Conservation (phyloP, 2,888 invertebrate species). For the Drosophila phalerata region DNA sequence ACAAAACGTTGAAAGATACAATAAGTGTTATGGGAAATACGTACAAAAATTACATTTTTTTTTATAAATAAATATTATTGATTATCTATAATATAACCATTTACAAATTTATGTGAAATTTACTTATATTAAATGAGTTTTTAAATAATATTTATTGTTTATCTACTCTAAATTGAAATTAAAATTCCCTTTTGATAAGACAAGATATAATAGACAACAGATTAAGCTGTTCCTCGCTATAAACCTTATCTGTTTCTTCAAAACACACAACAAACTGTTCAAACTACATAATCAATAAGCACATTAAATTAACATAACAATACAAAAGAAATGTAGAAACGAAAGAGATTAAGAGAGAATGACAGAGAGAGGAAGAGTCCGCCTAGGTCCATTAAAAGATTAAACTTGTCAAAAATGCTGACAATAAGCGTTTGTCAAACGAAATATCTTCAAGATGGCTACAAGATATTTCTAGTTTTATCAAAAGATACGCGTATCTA, state of each 20-base stretch:
- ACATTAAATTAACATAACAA: slow-evolving; percentile 37
- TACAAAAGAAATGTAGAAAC: slow-evolving; percentile 2
- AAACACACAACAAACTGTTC: slow-evolving; percentile 1
- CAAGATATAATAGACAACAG: neutral
- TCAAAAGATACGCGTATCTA: slow-evolving; percentile 7
- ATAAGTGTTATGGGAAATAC: no score
- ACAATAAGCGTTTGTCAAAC: slow-evolving; percentile 24
- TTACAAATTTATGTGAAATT: no score
- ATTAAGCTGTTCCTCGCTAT: neutral
- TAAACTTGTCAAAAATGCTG: slow-evolving; percentile 33
- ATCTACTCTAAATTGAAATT: neutral
- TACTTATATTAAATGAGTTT: no score
- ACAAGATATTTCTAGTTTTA: slow-evolving; percentile 17
- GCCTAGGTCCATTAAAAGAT: slow-evolving; percentile 46
- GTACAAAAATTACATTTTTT: no score
- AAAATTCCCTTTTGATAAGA: neutral
- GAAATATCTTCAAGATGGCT: slow-evolving; percentile 1
- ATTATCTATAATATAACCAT: no score
- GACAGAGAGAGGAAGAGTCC: neutral
- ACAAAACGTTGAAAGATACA: no score
- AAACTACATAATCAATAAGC: slow-evolving; percentile 19
- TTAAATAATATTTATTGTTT: neutral
- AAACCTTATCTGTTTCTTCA: slow-evolving; percentile 1
- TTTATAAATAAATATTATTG: no score
- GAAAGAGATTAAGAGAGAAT: neutral